Percentiles rank a stretch among this genome's conserved stretches.
Evolutionary conservation across 2,888 invertebrate genomes (phyloP).

Genomic region (Limnephilus rhombicus): DNA sequence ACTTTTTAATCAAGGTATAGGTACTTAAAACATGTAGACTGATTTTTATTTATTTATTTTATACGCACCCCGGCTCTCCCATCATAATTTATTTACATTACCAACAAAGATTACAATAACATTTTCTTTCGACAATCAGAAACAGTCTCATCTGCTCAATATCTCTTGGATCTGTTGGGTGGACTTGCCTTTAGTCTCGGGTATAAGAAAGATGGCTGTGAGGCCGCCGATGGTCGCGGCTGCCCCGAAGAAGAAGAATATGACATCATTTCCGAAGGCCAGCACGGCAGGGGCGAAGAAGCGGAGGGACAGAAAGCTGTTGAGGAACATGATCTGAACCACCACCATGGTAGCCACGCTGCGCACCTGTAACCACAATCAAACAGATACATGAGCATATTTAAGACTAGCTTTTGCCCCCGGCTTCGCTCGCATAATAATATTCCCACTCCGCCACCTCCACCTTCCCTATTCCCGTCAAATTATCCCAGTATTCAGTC

Average conservation of each 20-base stretch:
- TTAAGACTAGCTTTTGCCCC: no score
- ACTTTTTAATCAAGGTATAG: no score
- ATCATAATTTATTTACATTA: not conserved
- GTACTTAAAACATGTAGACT: no score
- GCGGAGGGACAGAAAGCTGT: conserved; percentile 46
- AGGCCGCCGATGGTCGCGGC: conserved; percentile 67
- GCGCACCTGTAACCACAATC: conserved; percentile 42
- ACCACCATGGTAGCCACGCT: conserved; percentile 52
- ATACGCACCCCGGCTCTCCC: no score
- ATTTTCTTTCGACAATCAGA: not conserved
- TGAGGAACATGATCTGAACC: conserved; percentile 17
- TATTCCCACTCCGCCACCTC: no score
- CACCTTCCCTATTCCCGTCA: no score
- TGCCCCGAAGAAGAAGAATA: conserved; percentile 62
- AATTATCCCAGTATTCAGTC: no score
- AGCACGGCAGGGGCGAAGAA: conserved; percentile 44
- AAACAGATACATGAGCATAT: not conserved
- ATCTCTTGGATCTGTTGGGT: conserved; percentile 44
- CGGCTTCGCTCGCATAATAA: no score
- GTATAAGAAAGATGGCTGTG: conserved; percentile 13
- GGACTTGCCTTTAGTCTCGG: conserved; percentile 58
- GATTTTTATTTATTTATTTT: no score
- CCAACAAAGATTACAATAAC: not conserved
- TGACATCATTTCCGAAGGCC: conserved; percentile 35
- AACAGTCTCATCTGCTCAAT: not conserved